phyloP scores from a whole-genome alignment of 2,888 invertebrate genomes.

The Caenorhabditis sp. region DNA sequence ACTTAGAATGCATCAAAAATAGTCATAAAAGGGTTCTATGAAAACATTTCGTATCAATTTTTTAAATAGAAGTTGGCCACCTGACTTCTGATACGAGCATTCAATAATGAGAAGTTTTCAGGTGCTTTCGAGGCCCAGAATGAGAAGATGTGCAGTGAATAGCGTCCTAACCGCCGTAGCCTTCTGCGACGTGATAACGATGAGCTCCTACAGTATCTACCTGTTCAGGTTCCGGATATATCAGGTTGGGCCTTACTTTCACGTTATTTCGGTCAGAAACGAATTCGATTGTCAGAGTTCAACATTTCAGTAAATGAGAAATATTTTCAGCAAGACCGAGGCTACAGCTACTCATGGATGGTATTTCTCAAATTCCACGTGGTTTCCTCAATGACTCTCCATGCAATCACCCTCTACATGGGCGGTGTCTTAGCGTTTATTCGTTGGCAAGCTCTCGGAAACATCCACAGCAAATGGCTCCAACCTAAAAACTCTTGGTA shows the following conservation, averaged over 20 bases:
- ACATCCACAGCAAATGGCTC: conserved; percentile 71
- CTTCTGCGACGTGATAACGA: conserved; percentile 71
- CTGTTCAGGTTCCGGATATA: conserved; percentile 68
- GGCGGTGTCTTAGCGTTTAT: conserved; percentile 71
- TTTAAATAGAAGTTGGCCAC: too few species aligned
- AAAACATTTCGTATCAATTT: too few species aligned
- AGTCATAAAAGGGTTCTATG: too few species aligned
- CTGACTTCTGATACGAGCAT: not conserved
- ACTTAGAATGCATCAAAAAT: too few species aligned
- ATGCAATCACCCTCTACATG: conserved; percentile 73
- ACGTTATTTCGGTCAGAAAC: too few species aligned
- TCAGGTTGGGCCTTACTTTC: too few species aligned
- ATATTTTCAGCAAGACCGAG: conserved; percentile 57
- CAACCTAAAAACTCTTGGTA: conserved; percentile 69
- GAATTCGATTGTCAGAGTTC: too few species aligned
- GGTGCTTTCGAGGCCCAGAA: conserved; percentile 62
- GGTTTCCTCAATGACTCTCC: conserved; percentile 69
- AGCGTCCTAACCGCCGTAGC: conserved; percentile 71
- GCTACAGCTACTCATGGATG: conserved; percentile 66
- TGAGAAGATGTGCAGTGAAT: conserved; percentile 72
- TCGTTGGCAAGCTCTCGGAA: conserved; percentile 69
- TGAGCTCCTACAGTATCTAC: conserved; percentile 69
- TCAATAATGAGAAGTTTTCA: too few species aligned
- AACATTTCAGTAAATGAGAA: too few species aligned
- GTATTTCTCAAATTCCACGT: conserved; percentile 69